Base-by-base conservation (phyloP, 2,113 vertebrate species). In the Rhinolophus sinicus region DNA sequence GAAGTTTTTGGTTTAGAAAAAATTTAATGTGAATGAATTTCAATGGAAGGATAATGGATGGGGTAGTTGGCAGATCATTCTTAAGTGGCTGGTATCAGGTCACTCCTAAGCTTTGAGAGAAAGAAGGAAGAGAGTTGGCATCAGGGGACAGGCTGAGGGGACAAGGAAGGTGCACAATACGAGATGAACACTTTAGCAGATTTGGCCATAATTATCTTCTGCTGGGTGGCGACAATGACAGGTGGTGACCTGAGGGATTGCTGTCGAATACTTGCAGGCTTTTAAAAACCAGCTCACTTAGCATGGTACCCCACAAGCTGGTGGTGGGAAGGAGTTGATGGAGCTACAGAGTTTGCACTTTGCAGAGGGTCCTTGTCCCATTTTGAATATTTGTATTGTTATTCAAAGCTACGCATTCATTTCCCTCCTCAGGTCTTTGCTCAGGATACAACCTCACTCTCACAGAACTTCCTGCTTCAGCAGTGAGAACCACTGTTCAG, bases 1-100 rank as follows among this genome's bases (percentile, higher is more conserved):
- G 77, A 82, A 95, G 81, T 77, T 77, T 96, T 95, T 94, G 82
- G 38, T 91, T 97, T 97, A 81, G 54, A 82, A 88, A 95, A 96
- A 97, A 78, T 88, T 97, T 91, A 91, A 96, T 95, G 44, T 54
- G 44, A 67, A n/a, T 83, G 22, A 89, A 69, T 96, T 90, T 94
- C 95, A 73, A 0, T 77, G 85, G 67, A 54, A 78, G 35, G 30
- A 50, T 75, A 86, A 82, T 89, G 54, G 10, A 82, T 93, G 62
- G 22, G 28, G 6, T 87, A 50, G 38, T 90, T 47, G 75, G 28
- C 30, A 58, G 1, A 47, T 95, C 60, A 54, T 60, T 82, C 38
- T 75, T 60, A 28, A 75, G 44, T 44, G 40, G 81, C 58, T 90
- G 14, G 26, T 88, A 81, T 89, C 75, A 60, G 19, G 38, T 58